phyloP scores from a whole-genome alignment of 1,140 invertebrate species.

The Bombus superbus region DNA sequence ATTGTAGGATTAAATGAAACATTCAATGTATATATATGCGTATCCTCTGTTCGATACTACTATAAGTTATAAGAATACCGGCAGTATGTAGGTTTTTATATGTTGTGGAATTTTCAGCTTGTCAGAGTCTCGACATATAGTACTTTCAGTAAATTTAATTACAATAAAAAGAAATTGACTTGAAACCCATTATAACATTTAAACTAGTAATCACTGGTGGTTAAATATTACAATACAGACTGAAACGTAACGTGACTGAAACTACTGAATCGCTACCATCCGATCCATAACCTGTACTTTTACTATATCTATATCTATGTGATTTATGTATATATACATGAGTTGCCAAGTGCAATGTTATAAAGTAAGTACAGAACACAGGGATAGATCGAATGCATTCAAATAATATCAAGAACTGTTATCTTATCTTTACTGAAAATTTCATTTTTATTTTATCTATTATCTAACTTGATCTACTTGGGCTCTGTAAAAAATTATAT shows the following conservation, averaged over 20 bases:
- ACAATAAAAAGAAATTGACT: not conserved
- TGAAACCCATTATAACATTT: not conserved
- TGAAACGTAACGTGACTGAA: not conserved
- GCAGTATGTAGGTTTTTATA: not conserved
- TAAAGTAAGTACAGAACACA: not conserved
- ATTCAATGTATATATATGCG: not conserved
- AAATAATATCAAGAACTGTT: not conserved
- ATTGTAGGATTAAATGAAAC: not conserved
- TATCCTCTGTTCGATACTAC: not conserved
- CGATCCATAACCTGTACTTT: slow-evolving; percentile 40
- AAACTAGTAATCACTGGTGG: not conserved
- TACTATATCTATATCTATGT: not conserved
- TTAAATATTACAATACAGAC: not conserved
- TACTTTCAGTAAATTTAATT: not conserved
- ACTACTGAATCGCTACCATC: slow-evolving; percentile 19
- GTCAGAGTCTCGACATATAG: not conserved
- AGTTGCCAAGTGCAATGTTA: not conserved
- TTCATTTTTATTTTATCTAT: not conserved
- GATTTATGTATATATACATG: not conserved
- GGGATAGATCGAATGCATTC: not conserved
- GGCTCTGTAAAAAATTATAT: not conserved
- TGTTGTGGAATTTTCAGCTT: not conserved
- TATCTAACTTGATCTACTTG: not conserved
- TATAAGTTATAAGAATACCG: slow-evolving; percentile 1
- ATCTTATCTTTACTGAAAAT: not conserved